Base-by-base conservation (phyloP, 2,113 vertebrate species). In the Cavia porcellus region DNA sequence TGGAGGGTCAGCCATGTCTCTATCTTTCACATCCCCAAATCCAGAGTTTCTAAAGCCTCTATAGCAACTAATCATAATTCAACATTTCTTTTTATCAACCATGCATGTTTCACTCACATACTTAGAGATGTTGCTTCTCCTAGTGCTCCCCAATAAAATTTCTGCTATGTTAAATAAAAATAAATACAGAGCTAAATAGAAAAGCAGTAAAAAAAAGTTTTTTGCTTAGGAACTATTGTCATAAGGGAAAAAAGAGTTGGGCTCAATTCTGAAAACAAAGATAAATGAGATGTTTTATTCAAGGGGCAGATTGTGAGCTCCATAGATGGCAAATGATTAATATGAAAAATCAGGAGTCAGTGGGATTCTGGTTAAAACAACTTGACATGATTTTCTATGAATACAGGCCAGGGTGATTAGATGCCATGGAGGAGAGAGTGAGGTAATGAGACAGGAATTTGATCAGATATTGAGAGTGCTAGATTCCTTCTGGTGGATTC, bases 351-450 rank as follows among this genome's bases (percentile, higher is more conserved):
- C 35, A n/a, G 80, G 15, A 3, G 4, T 22, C 45, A 81, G 50
- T 79, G 72, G 42, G 11, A 20, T 89, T 80, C 87, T 94, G 64
- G 38, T 1, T 59, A 52, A 86, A 79, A 30, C 0, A 0, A 59
- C n/a, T 28, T 38, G 57, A 82, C 19, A 57, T 68, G 66, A 95
- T 87, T 95, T 47, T 87, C 47, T n/a, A 91, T 95, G 47, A 82
- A 57, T 57, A 32, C 45, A 70, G 22, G 57, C 25, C 35, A 83
- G 10, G 79, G 59, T 47, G 19, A 75, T 64, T 15, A 55, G 42
- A 79, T 13, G 11, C 66, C 57, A 77, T 42, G 9, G 22, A 25
- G 52, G 50, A 88, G 50, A 42, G 25, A 30, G 15, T 42, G 6
- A 38, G 20, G 9, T 28, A 47, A 25, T 55, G 64, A 45, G 64